A percentile compares a stretch with the other conserved stretches of the same genome.
Evolutionary conservation across 1,140 invertebrate species (phyloP).

Genomic region (Diachasma alloeum): DNA sequence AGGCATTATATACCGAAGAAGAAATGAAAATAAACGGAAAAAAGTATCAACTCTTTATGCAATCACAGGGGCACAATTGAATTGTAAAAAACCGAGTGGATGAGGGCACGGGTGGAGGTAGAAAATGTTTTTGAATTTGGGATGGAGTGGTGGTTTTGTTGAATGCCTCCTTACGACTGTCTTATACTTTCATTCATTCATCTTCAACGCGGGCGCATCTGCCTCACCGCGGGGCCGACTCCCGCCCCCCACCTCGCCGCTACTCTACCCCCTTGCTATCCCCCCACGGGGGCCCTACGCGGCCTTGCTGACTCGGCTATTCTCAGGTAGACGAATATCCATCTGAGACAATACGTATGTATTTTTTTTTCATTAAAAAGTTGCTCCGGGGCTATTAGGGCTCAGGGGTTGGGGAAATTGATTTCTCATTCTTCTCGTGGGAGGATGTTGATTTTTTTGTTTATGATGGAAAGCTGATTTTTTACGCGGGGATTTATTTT

Average conservation of each 20-base stretch:
- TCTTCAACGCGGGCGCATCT: constrained; percentile 41
- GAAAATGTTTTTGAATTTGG: neutral
- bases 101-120: neutral
- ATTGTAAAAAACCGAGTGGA: neutral
- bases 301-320: constrained; percentile 12
- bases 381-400: too few relatives aligned
- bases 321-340: constrained; percentile 25
- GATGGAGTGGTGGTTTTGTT: constrained; percentile 43
- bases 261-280: constrained; percentile 21
- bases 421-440: neutral
- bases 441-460: too few relatives aligned
- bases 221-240: constrained; percentile 16
- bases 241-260: constrained; percentile 27
- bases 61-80: neutral
- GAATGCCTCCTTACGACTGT: constrained; percentile 55
- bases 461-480: too few relatives aligned
- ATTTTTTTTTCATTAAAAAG: neutral
- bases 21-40: neutral
- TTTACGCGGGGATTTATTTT: too few relatives aligned
- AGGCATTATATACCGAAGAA: neutral
- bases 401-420: neutral
- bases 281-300: constrained; percentile 16
- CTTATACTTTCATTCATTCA: constrained; percentile 64
- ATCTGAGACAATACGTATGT: neutral
- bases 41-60: neutral